Percentiles rank a stretch among this genome's conserved stretches.
phyloP scores from a whole-genome alignment of 1,140 invertebrate species.

The Samia ricini region DNA sequence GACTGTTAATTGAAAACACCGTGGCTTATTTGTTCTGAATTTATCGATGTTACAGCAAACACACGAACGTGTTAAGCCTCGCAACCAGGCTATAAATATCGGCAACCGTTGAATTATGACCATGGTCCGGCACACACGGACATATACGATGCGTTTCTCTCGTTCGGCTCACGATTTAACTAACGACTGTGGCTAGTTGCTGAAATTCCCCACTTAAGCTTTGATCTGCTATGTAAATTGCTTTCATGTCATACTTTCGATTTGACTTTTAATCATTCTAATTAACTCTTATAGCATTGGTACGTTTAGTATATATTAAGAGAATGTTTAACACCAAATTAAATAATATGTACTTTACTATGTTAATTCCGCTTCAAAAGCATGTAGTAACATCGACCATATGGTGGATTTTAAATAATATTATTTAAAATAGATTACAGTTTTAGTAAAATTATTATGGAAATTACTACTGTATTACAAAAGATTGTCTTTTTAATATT shows the following conservation, averaged over 20 bases:
- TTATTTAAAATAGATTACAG: too few species aligned
- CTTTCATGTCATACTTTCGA: neutral
- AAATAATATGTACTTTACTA: too few species aligned
- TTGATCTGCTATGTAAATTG: neutral
- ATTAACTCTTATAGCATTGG: neutral
- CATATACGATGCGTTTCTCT: conserved; percentile 15
- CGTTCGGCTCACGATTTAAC: neutral
- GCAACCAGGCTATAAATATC: conserved; percentile 47
- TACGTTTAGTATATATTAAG: neutral
- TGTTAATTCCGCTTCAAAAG: too few species aligned
- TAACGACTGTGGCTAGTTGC: neutral
- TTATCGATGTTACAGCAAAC: conserved; percentile 35
- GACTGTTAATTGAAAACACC: conserved; percentile 24
- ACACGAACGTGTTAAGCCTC: conserved; percentile 39
- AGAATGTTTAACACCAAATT: too few species aligned
- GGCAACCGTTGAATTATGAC: conserved; percentile 36
- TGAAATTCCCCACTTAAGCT: neutral
- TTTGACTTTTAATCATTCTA: neutral
- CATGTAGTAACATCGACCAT: too few species aligned
- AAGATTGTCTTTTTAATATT: too few species aligned
- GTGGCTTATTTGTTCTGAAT: conserved; percentile 19
- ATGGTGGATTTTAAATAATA: too few species aligned
- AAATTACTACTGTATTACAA: too few species aligned
- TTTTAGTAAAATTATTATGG: too few species aligned
- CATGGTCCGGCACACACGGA: conserved; percentile 23